Evolutionary conservation across 1,140 invertebrate species (phyloP).

Genomic region (Scaptomyza hsui): DNA sequence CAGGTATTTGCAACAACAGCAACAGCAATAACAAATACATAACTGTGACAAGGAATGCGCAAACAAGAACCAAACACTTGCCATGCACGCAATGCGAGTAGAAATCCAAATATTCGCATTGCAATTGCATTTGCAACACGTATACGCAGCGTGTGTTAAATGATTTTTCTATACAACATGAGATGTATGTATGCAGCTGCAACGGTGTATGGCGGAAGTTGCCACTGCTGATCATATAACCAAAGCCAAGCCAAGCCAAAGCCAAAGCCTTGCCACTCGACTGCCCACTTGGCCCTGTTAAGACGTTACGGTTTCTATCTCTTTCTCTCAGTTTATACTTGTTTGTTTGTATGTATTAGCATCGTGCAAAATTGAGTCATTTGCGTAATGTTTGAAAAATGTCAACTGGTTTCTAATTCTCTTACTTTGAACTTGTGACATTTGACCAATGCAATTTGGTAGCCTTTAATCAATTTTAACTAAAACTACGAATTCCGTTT

Average conservation of each 20-base stretch:
- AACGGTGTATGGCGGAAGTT: constrained; percentile 1
- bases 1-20: constrained; percentile 59
- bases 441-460: constrained; percentile 54
- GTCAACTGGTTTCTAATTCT: constrained; percentile 11
- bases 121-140: constrained; percentile 34
- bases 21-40: constrained; percentile 19
- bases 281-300: constrained; percentile 31
- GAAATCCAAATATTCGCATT: constrained; percentile 43
- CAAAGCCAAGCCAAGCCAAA: constrained; percentile 14
- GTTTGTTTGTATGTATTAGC: constrained; percentile 6
- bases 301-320: constrained; percentile 10
- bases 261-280: constrained; percentile 58
- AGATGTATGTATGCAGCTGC: neutral
- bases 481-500: constrained; percentile 17
- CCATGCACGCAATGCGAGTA: constrained; percentile 48
- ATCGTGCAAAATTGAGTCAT: constrained; percentile 27
- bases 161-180: constrained; percentile 5
- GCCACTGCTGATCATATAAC: constrained; percentile 39
- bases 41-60: constrained; percentile 68
- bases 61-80: constrained; percentile 74
- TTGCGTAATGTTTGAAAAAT: neutral
- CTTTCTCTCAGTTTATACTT: neutral
- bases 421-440: constrained; percentile 62
- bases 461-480: neutral
- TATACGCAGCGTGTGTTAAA: constrained; percentile 46